These are phyloP conservation scores for Chelonus insularis DNA, from an alignment of 1,140 invertebrate genomes.

Conservation along the genomic window DNA sequence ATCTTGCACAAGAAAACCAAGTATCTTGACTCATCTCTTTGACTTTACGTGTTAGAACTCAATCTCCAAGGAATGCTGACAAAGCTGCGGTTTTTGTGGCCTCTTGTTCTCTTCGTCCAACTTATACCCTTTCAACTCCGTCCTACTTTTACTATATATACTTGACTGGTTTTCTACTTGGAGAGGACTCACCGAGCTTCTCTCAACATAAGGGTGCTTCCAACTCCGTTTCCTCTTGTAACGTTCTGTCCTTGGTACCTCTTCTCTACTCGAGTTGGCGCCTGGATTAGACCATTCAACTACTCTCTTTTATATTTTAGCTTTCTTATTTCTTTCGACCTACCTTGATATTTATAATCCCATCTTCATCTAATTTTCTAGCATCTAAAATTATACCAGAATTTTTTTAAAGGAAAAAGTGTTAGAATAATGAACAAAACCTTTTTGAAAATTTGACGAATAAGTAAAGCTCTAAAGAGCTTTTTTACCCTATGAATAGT, in stretches of 20 bases:
- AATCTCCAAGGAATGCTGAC: slow-evolving; percentile 51
- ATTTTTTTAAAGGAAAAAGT: too few relatives aligned
- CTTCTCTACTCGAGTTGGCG: background rate
- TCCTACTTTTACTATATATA: slow-evolving; percentile 13
- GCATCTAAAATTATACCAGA: background rate
- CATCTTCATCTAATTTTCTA: background rate
- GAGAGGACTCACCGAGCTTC: slow-evolving; percentile 21
- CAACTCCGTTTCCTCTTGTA: background rate
- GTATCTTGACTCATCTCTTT: slow-evolving; percentile 6
- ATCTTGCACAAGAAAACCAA: background rate
- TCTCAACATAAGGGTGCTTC: slow-evolving; percentile 18
- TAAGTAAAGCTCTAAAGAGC: too few relatives aligned
- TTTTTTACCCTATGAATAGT: too few relatives aligned
- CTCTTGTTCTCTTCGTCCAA: slow-evolving; percentile 34
- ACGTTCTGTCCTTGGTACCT: slow-evolving; percentile 32
- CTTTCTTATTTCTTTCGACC: background rate
- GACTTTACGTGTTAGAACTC: slow-evolving; percentile 21
- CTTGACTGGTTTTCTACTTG: slow-evolving; percentile 24
- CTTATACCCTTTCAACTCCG: slow-evolving; percentile 23
- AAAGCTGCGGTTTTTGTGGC: slow-evolving; percentile 47
- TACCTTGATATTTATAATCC: slow-evolving; percentile 3
- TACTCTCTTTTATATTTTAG: too few relatives aligned
- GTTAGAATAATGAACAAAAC: too few relatives aligned
- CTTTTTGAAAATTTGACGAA: too few relatives aligned
- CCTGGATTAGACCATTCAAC: slow-evolving; percentile 2